These are phyloP conservation scores for Parauchenoglanis ngamensis DNA, from an alignment of 2,797 vertebrate genomes.

Conservation along the genomic window DNA sequence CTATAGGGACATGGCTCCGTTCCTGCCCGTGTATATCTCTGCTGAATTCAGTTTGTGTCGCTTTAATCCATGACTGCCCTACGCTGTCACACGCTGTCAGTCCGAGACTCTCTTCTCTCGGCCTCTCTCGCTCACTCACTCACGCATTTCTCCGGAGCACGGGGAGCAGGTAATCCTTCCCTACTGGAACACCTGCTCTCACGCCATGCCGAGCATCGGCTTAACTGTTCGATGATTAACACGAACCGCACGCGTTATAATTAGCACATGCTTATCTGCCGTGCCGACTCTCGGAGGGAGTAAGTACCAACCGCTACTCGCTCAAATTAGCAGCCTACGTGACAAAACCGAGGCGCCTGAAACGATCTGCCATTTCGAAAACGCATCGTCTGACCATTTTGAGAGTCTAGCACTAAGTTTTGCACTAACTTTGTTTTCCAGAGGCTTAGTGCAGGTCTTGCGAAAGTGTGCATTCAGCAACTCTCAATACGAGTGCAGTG, in stretches of 20 bases:
- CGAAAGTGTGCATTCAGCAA: not conserved
- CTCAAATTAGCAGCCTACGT: slow-evolving; percentile 10
- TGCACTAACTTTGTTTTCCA: slow-evolving; percentile 17
- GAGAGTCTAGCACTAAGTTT: slow-evolving; percentile 1
- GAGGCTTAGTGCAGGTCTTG: not conserved
- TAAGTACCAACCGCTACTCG: slow-evolving; percentile 13
- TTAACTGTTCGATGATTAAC: slow-evolving; percentile 52
- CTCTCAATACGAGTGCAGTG: not conserved
- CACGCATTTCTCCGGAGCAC: slow-evolving; percentile 28
- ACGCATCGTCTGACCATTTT: not conserved
- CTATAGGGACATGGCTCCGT: slow-evolving; percentile 46
- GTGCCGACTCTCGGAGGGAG: slow-evolving; percentile 33
- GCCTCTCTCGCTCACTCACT: too few species aligned
- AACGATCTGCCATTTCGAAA: not conserved
- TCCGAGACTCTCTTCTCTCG: slow-evolving; percentile 19
- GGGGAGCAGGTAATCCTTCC: slow-evolving; percentile 40
- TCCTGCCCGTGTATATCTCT: slow-evolving; percentile 38
- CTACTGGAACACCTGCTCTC: slow-evolving; percentile 32
- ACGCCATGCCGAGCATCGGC: slow-evolving; percentile 36
- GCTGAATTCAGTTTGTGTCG: slow-evolving; percentile 47
- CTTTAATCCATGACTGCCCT: slow-evolving; percentile 54
- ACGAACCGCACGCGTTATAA: slow-evolving; percentile 30
- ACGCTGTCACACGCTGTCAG: slow-evolving; percentile 47
- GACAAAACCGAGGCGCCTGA: not conserved
- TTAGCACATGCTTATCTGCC: slow-evolving; percentile 39